Evolutionary conservation across 2,113 vertebrate genomes (phyloP).

Genomic region (Seriola quinqueradiata): DNA sequence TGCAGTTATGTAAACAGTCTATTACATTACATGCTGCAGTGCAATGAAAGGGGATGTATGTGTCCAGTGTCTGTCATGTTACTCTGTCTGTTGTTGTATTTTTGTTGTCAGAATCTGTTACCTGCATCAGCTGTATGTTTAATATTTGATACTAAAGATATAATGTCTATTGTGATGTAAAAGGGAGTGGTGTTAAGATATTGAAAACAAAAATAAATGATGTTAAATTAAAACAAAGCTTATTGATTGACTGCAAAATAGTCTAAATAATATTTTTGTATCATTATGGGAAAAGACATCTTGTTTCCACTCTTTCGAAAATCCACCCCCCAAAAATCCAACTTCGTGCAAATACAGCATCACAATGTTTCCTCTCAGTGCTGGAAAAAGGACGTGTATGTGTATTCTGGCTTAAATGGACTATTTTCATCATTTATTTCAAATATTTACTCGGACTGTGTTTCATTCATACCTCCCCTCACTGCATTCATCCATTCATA

Average conservation of each 20-base stretch:
- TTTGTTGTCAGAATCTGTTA: conserved; percentile 11
- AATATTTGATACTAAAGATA: conserved; percentile 64
- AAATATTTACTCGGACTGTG: background rate
- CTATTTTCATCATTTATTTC: background rate
- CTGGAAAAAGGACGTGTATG: background rate
- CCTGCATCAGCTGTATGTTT: conserved; percentile 53
- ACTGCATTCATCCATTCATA: conserved; percentile 7
- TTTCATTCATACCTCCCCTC: background rate
- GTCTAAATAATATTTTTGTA: background rate
- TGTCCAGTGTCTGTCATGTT: conserved; percentile 10
- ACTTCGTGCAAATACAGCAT: too few relatives aligned
- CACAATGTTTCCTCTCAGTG: background rate
- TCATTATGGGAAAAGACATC: background rate
- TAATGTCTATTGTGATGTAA: conserved; percentile 55
- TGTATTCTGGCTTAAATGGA: background rate
- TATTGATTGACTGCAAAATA: background rate
- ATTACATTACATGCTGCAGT: conserved; percentile 7
- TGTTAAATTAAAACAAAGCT: conserved; percentile 10
- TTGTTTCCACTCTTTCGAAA: background rate
- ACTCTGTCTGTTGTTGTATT: background rate
- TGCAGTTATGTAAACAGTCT: conserved; percentile 15
- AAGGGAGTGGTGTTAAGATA: conserved; percentile 75
- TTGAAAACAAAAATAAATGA: conserved; percentile 58
- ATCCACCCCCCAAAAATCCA: background rate
- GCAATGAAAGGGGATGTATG: conserved; percentile 40